Percentiles rank a stretch among this genome's conserved stretches.
Evolutionary conservation across 2,797 vertebrate species (phyloP).

Genomic region (Dallia pectoralis): DNA sequence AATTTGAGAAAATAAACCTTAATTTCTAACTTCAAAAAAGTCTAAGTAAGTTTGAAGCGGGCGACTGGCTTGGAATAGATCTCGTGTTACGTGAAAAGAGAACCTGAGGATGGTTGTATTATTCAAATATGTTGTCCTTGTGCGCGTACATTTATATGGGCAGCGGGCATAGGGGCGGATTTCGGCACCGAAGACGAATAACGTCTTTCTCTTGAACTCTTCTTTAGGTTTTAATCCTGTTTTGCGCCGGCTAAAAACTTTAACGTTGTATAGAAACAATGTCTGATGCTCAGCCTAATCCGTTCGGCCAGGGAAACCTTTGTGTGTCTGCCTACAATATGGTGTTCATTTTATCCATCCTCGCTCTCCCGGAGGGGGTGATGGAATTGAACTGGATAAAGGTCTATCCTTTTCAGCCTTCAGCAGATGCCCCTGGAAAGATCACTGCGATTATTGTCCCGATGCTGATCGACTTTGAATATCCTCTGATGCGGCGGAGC

Average conservation of each 20-base stretch:
- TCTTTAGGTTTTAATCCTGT: slow-evolving; percentile 65
- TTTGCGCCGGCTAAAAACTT: slow-evolving; percentile 76
- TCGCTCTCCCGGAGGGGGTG: slow-evolving; percentile 12
- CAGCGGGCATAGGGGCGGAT: slow-evolving; percentile 38
- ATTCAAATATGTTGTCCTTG: slow-evolving; percentile 25
- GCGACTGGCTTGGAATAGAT: slow-evolving; percentile 39
- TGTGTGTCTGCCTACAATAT: slow-evolving; percentile 32
- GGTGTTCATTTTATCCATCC: slow-evolving; percentile 22
- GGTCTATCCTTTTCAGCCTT: slow-evolving; percentile 30
- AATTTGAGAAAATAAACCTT: slow-evolving; percentile 73
- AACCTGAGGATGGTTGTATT: slow-evolving; percentile 36
- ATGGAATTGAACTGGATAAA: slow-evolving; percentile 26
- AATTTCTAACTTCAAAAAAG: slow-evolving; percentile 63
- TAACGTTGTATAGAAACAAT: slow-evolving; percentile 75
- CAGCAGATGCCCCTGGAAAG: slow-evolving; percentile 31
- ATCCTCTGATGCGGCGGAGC: slow-evolving; percentile 52
- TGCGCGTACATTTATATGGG: slow-evolving; percentile 5
- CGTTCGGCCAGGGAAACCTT: slow-evolving; percentile 56
- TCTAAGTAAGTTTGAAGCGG: slow-evolving; percentile 53
- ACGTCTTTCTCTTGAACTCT: slow-evolving; percentile 62
- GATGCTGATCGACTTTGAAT: slow-evolving; percentile 31
- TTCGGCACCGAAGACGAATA: slow-evolving; percentile 64
- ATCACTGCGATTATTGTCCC: slow-evolving; percentile 24
- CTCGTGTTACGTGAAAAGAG: slow-evolving; percentile 18
- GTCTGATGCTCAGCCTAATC: slow-evolving; percentile 70